Percentiles rank a stretch among this genome's conserved stretches.
phyloP scores from a whole-genome alignment of 53 echinoderm and acorn worm species.

The Stichopus horrens region DNA sequence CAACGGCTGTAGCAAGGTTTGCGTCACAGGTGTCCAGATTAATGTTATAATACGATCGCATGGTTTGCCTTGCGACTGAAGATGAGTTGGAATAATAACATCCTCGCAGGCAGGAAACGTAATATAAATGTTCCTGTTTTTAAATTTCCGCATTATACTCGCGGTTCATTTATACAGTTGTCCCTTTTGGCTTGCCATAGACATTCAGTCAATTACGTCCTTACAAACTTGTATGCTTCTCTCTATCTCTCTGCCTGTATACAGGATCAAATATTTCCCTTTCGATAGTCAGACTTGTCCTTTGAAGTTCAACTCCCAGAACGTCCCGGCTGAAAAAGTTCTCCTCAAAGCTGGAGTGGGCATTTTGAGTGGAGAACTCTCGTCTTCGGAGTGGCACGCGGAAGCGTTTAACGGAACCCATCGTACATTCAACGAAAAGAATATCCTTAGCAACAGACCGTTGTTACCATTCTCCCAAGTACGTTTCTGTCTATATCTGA shows the following conservation, averaged over 20 bases:
- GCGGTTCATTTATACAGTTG: no score
- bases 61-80: no score
- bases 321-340: constrained; percentile 11
- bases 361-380: neutral
- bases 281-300: constrained; percentile 12
- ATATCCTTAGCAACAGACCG: neutral
- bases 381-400: neutral
- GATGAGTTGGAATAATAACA: no score
- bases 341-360: neutral
- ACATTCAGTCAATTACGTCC: no score
- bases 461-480: neutral
- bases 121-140: no score
- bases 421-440: neutral
- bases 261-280: constrained; percentile 32
- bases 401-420: neutral
- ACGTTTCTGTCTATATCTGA: neutral
- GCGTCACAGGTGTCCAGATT: no score
- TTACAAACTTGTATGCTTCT: neutral
- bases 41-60: no score
- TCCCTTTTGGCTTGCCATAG: no score
- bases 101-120: no score
- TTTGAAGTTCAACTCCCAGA: neutral
- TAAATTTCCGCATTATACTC: no score
- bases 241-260: neutral
- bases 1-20: no score